These are phyloP conservation scores for Opisthocomus hoazin DNA, from an alignment of 2,113 vertebrate species.

Conservation along the genomic window DNA sequence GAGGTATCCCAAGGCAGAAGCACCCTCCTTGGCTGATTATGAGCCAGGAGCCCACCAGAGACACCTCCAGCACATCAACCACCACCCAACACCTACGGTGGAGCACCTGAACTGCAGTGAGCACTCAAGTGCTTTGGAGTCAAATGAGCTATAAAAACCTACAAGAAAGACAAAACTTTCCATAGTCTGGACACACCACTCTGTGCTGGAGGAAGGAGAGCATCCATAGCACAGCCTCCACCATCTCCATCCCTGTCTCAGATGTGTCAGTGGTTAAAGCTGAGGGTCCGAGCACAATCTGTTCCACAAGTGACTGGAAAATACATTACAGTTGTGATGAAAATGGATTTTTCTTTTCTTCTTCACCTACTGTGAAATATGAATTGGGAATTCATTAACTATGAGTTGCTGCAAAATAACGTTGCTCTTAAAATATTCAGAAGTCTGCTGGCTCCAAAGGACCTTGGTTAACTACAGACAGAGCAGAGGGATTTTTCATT, in stretches of 20 bases:
- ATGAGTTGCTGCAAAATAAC: conserved; percentile 6
- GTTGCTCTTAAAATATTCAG: conserved; percentile 18
- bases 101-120: too few relatives aligned
- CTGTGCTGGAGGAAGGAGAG: neutral
- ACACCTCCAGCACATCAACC: too few relatives aligned
- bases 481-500: neutral
- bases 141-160: too few relatives aligned
- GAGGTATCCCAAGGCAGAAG: too few relatives aligned
- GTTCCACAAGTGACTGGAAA: conserved; percentile 2
- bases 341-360: conserved; percentile 39
- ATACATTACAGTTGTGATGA: neutral
- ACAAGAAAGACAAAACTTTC: too few relatives aligned
- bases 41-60: too few relatives aligned
- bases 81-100: too few relatives aligned
- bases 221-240: neutral
- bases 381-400: conserved; percentile 34
- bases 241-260: neutral
- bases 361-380: conserved; percentile 1
- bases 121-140: too few relatives aligned
- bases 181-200: too few relatives aligned
- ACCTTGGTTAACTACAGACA: conserved; percentile 11
- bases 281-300: neutral
- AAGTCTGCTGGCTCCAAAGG: neutral
- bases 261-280: neutral
- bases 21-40: too few relatives aligned